Percentiles rank a stretch among this genome's conserved stretches.
Evolutionary conservation across 2,797 vertebrate genomes (phyloP).

Genomic region (Lepilemur ruficaudatus): DNA sequence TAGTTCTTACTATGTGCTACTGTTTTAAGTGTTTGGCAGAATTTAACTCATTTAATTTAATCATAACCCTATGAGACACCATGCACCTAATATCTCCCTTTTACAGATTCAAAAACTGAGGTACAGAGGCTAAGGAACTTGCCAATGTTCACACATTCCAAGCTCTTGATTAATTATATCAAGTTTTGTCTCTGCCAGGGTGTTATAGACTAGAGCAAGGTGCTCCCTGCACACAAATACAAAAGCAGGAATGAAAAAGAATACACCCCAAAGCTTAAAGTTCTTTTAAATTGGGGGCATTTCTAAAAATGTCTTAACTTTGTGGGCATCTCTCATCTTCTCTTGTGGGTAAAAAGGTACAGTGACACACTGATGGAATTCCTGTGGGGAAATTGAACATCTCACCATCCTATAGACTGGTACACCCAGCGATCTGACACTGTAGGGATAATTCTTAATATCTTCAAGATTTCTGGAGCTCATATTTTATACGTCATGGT

Average conservation of each 20-base stretch:
- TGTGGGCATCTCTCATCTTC: not conserved
- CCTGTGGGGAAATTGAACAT: not conserved
- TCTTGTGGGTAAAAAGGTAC: not conserved
- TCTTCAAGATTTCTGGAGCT: conserved; percentile 79
- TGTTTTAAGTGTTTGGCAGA: not conserved
- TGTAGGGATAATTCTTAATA: conserved; percentile 61
- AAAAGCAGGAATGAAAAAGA: not conserved
- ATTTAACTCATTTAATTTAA: conserved; percentile 23
- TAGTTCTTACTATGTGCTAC: not conserved
- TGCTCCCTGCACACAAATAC: not conserved
- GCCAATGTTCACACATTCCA: conserved; percentile 1
- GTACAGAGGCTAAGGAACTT: not conserved
- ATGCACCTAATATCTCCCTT: not conserved
- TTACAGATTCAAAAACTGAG: conserved; percentile 20
- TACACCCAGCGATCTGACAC: not conserved
- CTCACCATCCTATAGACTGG: not conserved
- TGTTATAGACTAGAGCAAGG: conserved; percentile 15
- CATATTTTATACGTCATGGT: conserved; percentile 76
- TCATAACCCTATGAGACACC: not conserved
- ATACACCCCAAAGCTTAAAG: not conserved
- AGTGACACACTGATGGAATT: not conserved
- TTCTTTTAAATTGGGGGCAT: not conserved
- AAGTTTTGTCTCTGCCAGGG: not conserved
- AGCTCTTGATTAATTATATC: not conserved
- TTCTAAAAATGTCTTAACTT: not conserved